Evolutionary conservation across 1,140 invertebrate genomes (phyloP).

Genomic region (Chionoecetes opilio): DNA sequence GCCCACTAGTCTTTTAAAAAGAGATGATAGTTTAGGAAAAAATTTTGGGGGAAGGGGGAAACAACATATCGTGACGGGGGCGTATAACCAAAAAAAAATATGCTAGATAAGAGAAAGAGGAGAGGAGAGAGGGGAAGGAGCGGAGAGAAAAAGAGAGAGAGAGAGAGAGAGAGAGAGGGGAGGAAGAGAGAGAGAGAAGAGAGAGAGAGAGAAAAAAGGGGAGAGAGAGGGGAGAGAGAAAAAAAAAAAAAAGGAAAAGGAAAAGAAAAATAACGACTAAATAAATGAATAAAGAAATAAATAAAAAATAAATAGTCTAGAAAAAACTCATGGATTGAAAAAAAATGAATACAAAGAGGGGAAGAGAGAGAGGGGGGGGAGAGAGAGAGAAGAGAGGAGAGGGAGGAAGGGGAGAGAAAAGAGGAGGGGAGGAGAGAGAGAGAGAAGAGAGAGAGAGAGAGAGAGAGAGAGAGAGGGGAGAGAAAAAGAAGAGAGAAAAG

Average conservation of each 20-base stretch:
- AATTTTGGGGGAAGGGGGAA: background rate
- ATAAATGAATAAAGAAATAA: too few relatives aligned
- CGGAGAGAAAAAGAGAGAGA: constrained; percentile 33
- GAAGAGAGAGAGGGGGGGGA: background rate
- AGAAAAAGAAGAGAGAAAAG: too few relatives aligned
- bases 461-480: too few relatives aligned
- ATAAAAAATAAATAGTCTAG: background rate
- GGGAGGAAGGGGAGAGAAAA: background rate
- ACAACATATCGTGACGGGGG: background rate
- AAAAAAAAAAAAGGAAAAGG: background rate
- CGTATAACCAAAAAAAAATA: background rate
- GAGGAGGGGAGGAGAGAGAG: background rate
- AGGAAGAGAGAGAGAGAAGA: constrained; percentile 20
- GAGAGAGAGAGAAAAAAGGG: background rate
- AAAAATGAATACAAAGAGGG: background rate
- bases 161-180: background rate
- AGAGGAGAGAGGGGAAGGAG: constrained; percentile 1
- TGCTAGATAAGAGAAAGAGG: constrained; percentile 25
- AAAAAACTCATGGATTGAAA: background rate
- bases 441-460: background rate
- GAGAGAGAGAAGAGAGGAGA: background rate
- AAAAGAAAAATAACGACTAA: background rate
- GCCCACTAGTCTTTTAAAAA: background rate
- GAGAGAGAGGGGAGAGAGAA: background rate
- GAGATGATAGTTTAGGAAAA: background rate